phyloP scores from a whole-genome alignment of 2,797 vertebrate species.

The Manis pentadactyla region DNA sequence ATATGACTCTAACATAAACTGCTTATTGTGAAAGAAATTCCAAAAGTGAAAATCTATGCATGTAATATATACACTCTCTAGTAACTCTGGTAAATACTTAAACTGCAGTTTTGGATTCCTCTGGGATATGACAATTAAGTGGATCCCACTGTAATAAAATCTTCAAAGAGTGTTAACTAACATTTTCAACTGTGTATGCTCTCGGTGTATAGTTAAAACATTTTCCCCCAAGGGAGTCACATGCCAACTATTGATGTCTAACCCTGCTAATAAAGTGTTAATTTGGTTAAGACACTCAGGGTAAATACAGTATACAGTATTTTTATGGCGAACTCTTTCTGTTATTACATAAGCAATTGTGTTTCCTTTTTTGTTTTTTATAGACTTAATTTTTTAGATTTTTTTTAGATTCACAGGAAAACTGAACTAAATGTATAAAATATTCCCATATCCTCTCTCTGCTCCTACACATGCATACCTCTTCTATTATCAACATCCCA shows the following conservation, averaged over 20 bases:
- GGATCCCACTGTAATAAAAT: slow-evolving; percentile 23
- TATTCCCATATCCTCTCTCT: neutral
- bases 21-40: slow-evolving; percentile 12
- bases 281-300: neutral
- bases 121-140: slow-evolving; percentile 51
- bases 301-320: neutral
- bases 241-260: neutral
- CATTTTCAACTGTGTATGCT: neutral
- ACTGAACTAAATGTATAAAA: neutral
- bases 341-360: neutral
- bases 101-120: slow-evolving; percentile 7
- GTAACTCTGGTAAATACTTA: slow-evolving; percentile 22
- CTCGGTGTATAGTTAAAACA: slow-evolving; percentile 8
- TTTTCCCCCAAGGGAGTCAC: neutral
- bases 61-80: neutral
- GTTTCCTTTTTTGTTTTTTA: neutral
- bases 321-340: neutral
- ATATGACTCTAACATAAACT: neutral
- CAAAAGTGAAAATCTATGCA: neutral
- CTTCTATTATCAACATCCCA: neutral
- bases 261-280: neutral
- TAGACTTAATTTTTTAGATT: neutral
- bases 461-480: neutral
- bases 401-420: neutral
- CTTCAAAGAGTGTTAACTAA: slow-evolving; percentile 3